Evolutionary conservation across 2,797 vertebrate genomes (phyloP).

Genomic region (Enteromius treurensis): DNA sequence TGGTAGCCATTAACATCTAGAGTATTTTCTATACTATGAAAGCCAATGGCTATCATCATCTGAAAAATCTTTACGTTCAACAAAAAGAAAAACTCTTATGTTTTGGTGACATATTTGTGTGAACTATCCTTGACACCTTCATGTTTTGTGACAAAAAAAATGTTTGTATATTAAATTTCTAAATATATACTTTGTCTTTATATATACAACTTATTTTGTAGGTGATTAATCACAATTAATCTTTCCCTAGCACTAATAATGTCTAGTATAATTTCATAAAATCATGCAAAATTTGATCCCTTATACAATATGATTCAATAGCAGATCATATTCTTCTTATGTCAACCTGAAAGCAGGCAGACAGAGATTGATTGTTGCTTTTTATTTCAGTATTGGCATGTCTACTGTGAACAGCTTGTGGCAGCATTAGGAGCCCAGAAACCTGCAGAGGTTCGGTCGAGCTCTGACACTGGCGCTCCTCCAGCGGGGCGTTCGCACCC

Average conservation of each 20-base stretch:
- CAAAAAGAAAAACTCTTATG: not conserved
- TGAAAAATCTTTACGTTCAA: not conserved
- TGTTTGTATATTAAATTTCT: too few species aligned
- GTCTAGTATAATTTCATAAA: not conserved
- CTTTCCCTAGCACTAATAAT: too few species aligned
- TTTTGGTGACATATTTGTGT: not conserved
- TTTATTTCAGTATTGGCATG: conserved; percentile 90
- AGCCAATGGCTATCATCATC: not conserved
- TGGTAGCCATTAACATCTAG: not conserved
- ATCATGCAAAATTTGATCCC: not conserved
- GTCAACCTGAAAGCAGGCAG: conserved; percentile 28
- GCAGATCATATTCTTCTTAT: not conserved
- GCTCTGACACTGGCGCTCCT: conserved; percentile 58
- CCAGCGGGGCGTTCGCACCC: conserved; percentile 50
- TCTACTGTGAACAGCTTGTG: conserved; percentile 95
- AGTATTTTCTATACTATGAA: not conserved
- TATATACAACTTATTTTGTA: too few species aligned
- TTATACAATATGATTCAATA: not conserved
- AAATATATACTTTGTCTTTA: too few species aligned
- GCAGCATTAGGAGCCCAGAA: conserved; percentile 84
- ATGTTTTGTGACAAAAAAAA: not conserved
- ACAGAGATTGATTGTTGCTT: conserved; percentile 50
- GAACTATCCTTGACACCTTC: not conserved
- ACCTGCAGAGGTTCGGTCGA: conserved; percentile 52
- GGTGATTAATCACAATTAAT: too few species aligned